Conservation (phyloP, 2,888 invertebrate species). For the Keiferia lycopersicella region DNA sequence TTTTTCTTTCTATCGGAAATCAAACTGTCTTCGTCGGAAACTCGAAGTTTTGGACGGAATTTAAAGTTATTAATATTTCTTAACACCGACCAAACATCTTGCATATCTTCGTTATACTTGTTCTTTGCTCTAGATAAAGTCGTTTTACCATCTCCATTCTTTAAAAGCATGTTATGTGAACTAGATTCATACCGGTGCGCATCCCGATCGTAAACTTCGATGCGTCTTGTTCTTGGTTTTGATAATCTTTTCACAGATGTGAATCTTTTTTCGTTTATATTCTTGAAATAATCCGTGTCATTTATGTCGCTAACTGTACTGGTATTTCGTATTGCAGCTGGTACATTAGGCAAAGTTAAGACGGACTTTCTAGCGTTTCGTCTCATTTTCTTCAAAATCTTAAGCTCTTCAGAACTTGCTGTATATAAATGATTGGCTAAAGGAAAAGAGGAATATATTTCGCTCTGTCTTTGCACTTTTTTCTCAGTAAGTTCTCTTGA, state of each 20-base stretch:
- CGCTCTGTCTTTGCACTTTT: conserved; percentile 50
- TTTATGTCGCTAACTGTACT: conserved; percentile 71
- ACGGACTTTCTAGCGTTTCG: conserved; percentile 67
- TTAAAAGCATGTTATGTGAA: conserved; percentile 53
- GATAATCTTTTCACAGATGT: conserved; percentile 25
- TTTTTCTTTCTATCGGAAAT: conserved; percentile 13
- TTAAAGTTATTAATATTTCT: conserved; percentile 66
- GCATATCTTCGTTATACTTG: conserved; percentile 32
- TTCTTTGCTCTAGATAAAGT: background rate
- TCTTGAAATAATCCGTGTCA: conserved; percentile 58
- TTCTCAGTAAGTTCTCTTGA: conserved; percentile 59
- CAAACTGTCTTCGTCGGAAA: conserved; percentile 55
- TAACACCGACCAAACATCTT: conserved; percentile 67
- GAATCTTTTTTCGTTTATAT: conserved; percentile 42
- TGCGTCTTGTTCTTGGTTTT: conserved; percentile 43
- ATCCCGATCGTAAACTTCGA: conserved; percentile 56
- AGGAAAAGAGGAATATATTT: conserved; percentile 57
- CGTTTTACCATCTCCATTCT: conserved; percentile 46
- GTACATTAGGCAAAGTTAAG: conserved; percentile 61
- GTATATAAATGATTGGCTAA: conserved; percentile 61
- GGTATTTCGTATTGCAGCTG: conserved; percentile 46
- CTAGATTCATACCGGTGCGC: conserved; percentile 58
- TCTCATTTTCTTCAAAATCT: conserved; percentile 43
- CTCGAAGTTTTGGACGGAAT: conserved; percentile 59
- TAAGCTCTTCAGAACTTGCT: conserved; percentile 68